Base-by-base conservation (phyloP, 2,113 vertebrate species). In the Solea senegalensis region DNA sequence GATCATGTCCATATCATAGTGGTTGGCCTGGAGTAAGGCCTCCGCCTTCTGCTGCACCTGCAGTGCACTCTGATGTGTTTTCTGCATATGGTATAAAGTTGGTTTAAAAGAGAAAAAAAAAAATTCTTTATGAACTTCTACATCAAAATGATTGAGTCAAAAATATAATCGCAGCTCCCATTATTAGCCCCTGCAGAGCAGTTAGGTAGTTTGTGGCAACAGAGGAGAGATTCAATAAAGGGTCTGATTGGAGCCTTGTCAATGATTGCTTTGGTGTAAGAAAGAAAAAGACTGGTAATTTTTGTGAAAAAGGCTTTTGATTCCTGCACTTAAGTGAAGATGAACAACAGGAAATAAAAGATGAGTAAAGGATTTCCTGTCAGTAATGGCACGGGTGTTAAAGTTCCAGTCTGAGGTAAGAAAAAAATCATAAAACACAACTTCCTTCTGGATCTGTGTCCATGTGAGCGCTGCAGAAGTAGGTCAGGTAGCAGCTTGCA, bases 11-110 rank as follows among this genome's bases (percentile, higher is more conserved):
- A 97, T 98, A 81, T 92, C 97, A 0, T 98, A 98, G 91, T 99
- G 98, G 79, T 97, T 98, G 28, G 97, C 96, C 92, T 98, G 97
- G 53, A 99, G 93, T 88, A 99, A 94, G 2, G 94, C 95, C 76
- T 99, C 98, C 0, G 98, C 98, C 88, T 99, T 99, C 92, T 99
- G 96, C 93, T 99, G 97, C n/a, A 99, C 97, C 91, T 99, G 98
- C 81, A 99, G 94, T 0, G 98, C 97, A 26, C 97, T 99, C 90
- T 99, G 98, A 80, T 99, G 98, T 0, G 98, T 99, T 93, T 99
- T 99, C 97, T 99, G 77, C 34, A 68, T 7, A 10, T 15, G 52
- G 57, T 40, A 48, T 49, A 21, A 52, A 27, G 45, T 9, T 15
- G 26, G 67, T 65, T 76, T 51, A 12, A 58, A 21, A 52, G 27